Evolutionary conservation across 1,140 invertebrate genomes (phyloP).

Genomic region (Drosophila punjabiensis): DNA sequence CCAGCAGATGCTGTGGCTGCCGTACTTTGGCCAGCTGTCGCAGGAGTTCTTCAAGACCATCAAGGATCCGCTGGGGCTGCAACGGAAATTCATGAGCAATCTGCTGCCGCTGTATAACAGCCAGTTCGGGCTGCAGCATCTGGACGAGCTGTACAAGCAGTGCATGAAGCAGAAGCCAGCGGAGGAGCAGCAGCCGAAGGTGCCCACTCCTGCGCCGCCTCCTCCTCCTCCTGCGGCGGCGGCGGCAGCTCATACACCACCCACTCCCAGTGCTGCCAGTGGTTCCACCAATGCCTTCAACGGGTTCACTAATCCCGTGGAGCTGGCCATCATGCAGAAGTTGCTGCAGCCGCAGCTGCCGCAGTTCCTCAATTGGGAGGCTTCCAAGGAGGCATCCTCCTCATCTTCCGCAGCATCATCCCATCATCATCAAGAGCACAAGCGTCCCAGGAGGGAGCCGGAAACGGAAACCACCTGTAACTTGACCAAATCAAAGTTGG

Average conservation of each 20-base stretch:
- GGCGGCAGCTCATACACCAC: constrained; percentile 4
- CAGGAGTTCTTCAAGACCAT: constrained; percentile 86
- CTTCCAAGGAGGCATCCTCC: constrained; percentile 28
- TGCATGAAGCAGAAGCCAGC: constrained; percentile 68
- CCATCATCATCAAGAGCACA: constrained; percentile 68
- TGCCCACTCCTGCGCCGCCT: constrained; percentile 23
- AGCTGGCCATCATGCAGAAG: constrained; percentile 90
- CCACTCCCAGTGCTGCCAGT: constrained; percentile 19
- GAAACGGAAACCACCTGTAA: constrained; percentile 32
- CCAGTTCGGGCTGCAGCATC: constrained; percentile 72
- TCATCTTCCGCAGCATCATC: constrained; percentile 68
- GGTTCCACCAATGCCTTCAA: constrained; percentile 36
- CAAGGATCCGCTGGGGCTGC: constrained; percentile 84
- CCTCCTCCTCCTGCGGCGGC: constrained; percentile 2
- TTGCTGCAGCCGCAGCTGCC: constrained; percentile 80
- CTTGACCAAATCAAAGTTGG: constrained; percentile 34
- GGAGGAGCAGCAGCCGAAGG: constrained; percentile 41
- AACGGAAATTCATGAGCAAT: constrained; percentile 71
- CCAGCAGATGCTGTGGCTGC: constrained; percentile 90
- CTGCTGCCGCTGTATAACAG: constrained; percentile 68
- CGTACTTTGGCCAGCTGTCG: constrained; percentile 89
- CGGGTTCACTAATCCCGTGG: constrained; percentile 87
- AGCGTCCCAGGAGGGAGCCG: constrained; percentile 60
- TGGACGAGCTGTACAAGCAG: constrained; percentile 79
- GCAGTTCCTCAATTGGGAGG: constrained; percentile 53